A percentile compares a stretch with the other conserved stretches of the same genome.
Conservation (phyloP, 2,113 vertebrate genomes). For the Xenopus tropicalis region UCB_Xtro_10.0 CM004446.2:91255501-91256000, state of each 20-base stretch:
- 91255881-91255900: slow-evolving; percentile 16
- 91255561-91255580: too few species aligned
- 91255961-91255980: slow-evolving; percentile 58
- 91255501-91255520: too few species aligned
- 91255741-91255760: not conserved
- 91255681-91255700: too few species aligned
- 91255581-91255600: too few species aligned
- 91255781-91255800: not conserved
- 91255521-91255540: too few species aligned
- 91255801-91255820: slow-evolving; percentile 3
- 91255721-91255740: not conserved
- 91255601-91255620: too few species aligned
- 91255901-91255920: slow-evolving; percentile 52
- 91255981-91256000: slow-evolving; percentile 49
- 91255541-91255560: too few species aligned
- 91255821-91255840: not conserved
- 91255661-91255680: too few species aligned
- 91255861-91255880: slow-evolving; percentile 1
- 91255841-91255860: not conserved
- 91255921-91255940: slow-evolving; percentile 53
- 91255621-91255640: too few species aligned
- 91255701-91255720: too few species aligned
- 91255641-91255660: too few species aligned
- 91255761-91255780: not conserved
- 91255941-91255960: slow-evolving; percentile 53